Conservation (phyloP, 2,888 invertebrate species). For the Lepidonotus clava region DNA sequence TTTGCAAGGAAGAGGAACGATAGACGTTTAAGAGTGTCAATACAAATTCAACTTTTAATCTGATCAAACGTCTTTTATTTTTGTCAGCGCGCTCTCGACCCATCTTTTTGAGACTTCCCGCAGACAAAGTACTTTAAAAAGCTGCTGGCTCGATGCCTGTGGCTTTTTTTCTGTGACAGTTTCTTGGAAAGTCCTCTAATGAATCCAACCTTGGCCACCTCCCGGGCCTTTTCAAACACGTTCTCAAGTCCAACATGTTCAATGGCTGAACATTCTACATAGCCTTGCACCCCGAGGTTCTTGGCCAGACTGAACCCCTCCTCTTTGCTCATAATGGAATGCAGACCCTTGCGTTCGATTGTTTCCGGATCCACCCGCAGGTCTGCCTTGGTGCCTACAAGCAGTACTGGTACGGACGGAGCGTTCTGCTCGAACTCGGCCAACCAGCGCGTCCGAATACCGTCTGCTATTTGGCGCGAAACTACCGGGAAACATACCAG, state of each 20-base stretch:
- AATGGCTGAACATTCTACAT: conserved; percentile 55
- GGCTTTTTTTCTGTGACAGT: conserved; percentile 6
- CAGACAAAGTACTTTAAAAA: conserved; percentile 35
- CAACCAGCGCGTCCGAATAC: conserved; percentile 29
- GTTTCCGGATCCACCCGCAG: conserved; percentile 19
- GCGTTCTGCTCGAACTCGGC: conserved; percentile 35
- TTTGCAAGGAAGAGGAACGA: no score
- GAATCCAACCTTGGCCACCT: not conserved
- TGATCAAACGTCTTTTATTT: no score
- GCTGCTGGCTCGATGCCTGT: not conserved
- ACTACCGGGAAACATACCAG: conserved; percentile 51
- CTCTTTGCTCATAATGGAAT: not conserved
- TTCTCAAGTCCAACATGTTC: conserved; percentile 31
- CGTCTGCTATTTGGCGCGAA: not conserved
- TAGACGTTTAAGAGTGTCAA: no score
- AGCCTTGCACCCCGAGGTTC: not conserved
- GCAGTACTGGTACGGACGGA: not conserved
- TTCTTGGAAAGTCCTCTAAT: not conserved
- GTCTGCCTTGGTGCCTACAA: conserved; percentile 55
- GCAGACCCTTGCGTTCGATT: conserved; percentile 19
- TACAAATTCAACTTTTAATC: no score
- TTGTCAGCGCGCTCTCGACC: conserved; percentile 14
- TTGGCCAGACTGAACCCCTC: conserved; percentile 30
- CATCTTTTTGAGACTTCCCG: conserved; percentile 22
- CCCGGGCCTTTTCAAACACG: conserved; percentile 50